Conservation (phyloP, 2,113 vertebrate species). For the Centropristis striata region DNA sequence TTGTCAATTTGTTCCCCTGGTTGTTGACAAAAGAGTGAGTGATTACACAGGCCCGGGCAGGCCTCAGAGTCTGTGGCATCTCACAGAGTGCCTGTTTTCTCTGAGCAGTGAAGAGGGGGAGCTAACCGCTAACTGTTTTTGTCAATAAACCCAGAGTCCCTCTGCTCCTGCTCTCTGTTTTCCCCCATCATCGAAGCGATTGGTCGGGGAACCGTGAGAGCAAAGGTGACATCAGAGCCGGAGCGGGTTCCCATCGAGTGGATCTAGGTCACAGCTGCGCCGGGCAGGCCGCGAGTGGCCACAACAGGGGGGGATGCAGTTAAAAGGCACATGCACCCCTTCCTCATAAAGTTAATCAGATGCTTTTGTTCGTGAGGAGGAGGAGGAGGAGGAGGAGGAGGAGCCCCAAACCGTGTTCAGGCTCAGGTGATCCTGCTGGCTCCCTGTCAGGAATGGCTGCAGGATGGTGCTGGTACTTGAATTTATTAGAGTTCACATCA, state of each 20-base stretch:
- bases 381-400: no score
- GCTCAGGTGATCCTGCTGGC: no score
- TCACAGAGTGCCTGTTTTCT: constrained; percentile 53
- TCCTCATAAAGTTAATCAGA: constrained; percentile 17
- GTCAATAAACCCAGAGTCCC: constrained; percentile 54
- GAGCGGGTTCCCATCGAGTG: constrained; percentile 42
- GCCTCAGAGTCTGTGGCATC: constrained; percentile 65
- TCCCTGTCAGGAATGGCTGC: no score
- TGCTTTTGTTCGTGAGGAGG: constrained; percentile 20
- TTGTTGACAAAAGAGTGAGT: constrained; percentile 62
- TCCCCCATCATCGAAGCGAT: constrained; percentile 27
- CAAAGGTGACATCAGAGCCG: constrained; percentile 63
- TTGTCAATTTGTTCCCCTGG: constrained; percentile 54
- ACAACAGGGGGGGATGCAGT: not conserved
- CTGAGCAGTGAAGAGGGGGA: constrained; percentile 15
- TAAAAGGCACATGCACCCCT: constrained; percentile 20
- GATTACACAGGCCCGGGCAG: constrained; percentile 73
- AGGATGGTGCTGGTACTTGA: not conserved
- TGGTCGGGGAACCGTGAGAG: constrained; percentile 65
- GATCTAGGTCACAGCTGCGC: constrained; percentile 71
- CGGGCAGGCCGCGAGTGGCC: constrained; percentile 14
- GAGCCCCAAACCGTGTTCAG: no score
- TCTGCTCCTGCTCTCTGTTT: constrained; percentile 34
- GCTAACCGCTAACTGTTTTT: constrained; percentile 41
- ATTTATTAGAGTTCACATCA: not conserved